A percentile compares a stretch with the other conserved stretches of the same genome.
These are phyloP conservation scores for Platypus cylindrus DNA, from an alignment of 2,888 invertebrate genomes.

Conservation along the genomic window DNA sequence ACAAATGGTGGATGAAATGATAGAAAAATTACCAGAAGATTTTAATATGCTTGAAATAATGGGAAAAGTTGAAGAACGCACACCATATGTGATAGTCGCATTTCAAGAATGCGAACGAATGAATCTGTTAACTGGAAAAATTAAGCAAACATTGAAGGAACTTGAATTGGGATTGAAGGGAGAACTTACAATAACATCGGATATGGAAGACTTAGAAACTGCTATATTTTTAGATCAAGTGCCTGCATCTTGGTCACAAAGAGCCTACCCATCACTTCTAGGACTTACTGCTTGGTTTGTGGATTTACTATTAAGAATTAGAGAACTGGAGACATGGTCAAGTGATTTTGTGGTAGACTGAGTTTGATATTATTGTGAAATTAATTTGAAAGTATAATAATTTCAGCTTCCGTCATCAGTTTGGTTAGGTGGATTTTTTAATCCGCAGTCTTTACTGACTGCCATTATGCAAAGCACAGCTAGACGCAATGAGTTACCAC, in stretches of 20 bases:
- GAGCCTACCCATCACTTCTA: slow-evolving; percentile 84
- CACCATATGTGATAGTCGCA: slow-evolving; percentile 91
- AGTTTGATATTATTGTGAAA: not conserved
- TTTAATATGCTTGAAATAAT: slow-evolving; percentile 93
- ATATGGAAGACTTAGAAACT: slow-evolving; percentile 92
- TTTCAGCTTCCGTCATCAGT: slow-evolving; percentile 76
- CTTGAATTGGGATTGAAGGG: slow-evolving; percentile 91
- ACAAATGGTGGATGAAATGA: slow-evolving; percentile 85
- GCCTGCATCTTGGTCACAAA: slow-evolving; percentile 72
- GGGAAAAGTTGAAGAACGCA: slow-evolving; percentile 90
- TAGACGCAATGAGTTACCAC: slow-evolving; percentile 76
- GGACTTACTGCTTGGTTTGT: slow-evolving; percentile 88
- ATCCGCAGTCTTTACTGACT: slow-evolving; percentile 89
- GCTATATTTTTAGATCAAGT: slow-evolving; percentile 88
- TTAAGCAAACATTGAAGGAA: slow-evolving; percentile 81
- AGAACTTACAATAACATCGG: slow-evolving; percentile 88
- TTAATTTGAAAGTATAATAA: not conserved
- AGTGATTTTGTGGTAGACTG: slow-evolving; percentile 75
- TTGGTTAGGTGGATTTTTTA: slow-evolving; percentile 97
- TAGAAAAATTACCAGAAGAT: slow-evolving; percentile 90
- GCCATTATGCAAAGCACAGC: slow-evolving; percentile 98
- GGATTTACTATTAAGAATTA: slow-evolving; percentile 71
- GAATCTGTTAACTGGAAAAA: slow-evolving; percentile 84
- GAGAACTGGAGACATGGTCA: slow-evolving; percentile 88
- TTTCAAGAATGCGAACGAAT: slow-evolving; percentile 94